These are phyloP conservation scores for Bergia puertoricense DNA, from an alignment of 92 coral and sea anemone genomes.

Conservation along the genomic window DNA sequence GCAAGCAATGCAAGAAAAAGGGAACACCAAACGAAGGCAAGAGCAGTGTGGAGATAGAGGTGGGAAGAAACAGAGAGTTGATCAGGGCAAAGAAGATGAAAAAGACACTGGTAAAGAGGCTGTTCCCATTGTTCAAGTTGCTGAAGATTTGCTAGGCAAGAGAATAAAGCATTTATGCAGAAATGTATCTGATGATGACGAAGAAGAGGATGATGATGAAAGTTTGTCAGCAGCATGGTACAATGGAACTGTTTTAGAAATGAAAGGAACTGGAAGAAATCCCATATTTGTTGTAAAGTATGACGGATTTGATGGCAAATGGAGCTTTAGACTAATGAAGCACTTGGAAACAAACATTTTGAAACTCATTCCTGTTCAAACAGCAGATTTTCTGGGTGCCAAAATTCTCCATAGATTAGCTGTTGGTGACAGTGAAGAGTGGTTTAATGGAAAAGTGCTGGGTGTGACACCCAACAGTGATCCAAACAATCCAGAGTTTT, in stretches of 20 bases:
- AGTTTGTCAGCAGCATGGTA: background rate
- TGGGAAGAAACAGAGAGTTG: no score
- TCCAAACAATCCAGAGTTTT: background rate
- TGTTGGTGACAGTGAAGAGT: constrained; percentile 26
- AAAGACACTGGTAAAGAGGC: no score
- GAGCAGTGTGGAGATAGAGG: no score
- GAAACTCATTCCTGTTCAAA: constrained; percentile 18
- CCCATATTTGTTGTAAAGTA: constrained; percentile 20
- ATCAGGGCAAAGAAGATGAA: no score
- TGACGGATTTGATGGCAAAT: constrained; percentile 24
- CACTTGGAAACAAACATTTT: constrained; percentile 26
- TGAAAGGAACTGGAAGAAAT: constrained; percentile 20
- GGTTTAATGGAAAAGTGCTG: constrained; percentile 28
- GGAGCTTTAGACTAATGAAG: constrained; percentile 20
- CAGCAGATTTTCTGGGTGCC: constrained; percentile 31
- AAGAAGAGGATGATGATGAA: no score
- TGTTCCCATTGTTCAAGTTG: no score
- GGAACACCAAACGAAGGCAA: no score
- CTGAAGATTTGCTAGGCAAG: no score
- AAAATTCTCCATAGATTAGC: constrained; percentile 14
- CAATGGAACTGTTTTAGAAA: constrained; percentile 25
- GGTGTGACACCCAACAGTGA: constrained; percentile 30
- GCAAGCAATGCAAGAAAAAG: no score
- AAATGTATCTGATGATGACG: no score
- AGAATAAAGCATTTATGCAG: no score